Percentiles rank a stretch among this genome's conserved stretches.
Evolutionary conservation across 2,797 vertebrate species (phyloP).

Genomic region (Acipenser ruthenus): DNA sequence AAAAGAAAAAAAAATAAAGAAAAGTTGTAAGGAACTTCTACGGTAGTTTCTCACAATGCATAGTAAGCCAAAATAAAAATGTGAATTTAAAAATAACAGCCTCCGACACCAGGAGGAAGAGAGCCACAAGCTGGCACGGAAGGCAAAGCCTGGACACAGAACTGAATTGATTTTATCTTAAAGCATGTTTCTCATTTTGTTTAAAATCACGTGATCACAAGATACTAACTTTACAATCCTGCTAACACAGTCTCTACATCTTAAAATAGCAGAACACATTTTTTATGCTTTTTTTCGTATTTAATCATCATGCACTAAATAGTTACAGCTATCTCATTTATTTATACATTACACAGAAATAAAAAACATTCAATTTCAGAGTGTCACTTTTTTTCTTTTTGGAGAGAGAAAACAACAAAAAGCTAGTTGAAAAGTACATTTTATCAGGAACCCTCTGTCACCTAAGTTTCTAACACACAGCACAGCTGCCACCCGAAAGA

Average conservation of each 20-base stretch:
- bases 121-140: slow-evolving; percentile 23
- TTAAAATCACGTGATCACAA: slow-evolving; percentile 82
- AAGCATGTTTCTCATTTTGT: slow-evolving; percentile 66
- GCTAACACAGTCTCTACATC: slow-evolving; percentile 76
- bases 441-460: slow-evolving; percentile 44
- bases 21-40: slow-evolving; percentile 32
- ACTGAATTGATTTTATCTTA: slow-evolving; percentile 39
- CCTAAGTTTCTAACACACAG: slow-evolving; percentile 51
- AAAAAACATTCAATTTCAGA: slow-evolving; percentile 46
- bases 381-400: slow-evolving; percentile 32
- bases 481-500: slow-evolving; percentile 61
- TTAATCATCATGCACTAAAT: slow-evolving; percentile 64
- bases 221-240: slow-evolving; percentile 78
- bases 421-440: slow-evolving; percentile 51
- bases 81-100: slow-evolving; percentile 62
- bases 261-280: slow-evolving; percentile 71
- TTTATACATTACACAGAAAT: slow-evolving; percentile 57
- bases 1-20: slow-evolving; percentile 33
- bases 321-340: slow-evolving; percentile 59
- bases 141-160: slow-evolving; percentile 32
- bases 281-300: slow-evolving; percentile 43
- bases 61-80: slow-evolving; percentile 70
- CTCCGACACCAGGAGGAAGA: slow-evolving; percentile 30
- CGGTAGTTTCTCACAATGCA: slow-evolving; percentile 65
- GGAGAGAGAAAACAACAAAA: slow-evolving; percentile 56